These are phyloP conservation scores for Drosophila recens DNA, from an alignment of 2,888 invertebrate genomes.

Conservation along the genomic window DNA sequence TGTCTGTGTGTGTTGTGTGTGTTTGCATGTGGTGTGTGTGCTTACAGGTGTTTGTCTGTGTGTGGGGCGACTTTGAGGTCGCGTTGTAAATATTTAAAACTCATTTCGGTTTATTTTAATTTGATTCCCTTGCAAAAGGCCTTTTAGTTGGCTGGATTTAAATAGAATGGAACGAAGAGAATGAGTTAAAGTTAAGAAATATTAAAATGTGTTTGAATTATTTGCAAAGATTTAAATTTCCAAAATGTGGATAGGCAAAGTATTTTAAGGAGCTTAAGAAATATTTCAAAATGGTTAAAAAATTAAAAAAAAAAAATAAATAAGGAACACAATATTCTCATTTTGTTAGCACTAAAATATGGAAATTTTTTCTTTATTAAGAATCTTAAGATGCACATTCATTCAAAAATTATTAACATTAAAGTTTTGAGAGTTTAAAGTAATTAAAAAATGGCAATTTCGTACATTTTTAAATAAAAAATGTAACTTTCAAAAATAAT, in stretches of 20 bases:
- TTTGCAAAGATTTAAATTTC: not conserved
- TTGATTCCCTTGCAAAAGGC: conserved; percentile 37
- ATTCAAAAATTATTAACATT: too few relatives aligned
- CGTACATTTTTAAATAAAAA: too few relatives aligned
- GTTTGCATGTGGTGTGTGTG: conserved; percentile 1
- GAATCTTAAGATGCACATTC: too few relatives aligned
- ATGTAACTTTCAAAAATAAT: not conserved
- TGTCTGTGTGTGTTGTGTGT: conserved; percentile 10
- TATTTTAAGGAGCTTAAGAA: too few relatives aligned
- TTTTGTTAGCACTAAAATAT: too few relatives aligned
- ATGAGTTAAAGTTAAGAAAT: not conserved
- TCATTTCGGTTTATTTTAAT: conserved; percentile 56
- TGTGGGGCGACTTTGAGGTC: conserved; percentile 37
- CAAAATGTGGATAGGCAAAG: too few relatives aligned
- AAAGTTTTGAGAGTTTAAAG: too few relatives aligned
- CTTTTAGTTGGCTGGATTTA: not conserved
- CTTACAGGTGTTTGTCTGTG: conserved; percentile 4
- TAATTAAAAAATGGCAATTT: too few relatives aligned
- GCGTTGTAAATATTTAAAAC: conserved; percentile 69
- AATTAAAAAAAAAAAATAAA: too few relatives aligned
- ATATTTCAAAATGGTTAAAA: too few relatives aligned
- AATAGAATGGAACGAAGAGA: not conserved
- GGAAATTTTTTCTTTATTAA: too few relatives aligned
- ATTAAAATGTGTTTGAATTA: not conserved
- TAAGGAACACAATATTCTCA: too few relatives aligned